Conservation (phyloP, 2,797 vertebrate genomes). For the Dendrocincla fuliginosa region DNA sequence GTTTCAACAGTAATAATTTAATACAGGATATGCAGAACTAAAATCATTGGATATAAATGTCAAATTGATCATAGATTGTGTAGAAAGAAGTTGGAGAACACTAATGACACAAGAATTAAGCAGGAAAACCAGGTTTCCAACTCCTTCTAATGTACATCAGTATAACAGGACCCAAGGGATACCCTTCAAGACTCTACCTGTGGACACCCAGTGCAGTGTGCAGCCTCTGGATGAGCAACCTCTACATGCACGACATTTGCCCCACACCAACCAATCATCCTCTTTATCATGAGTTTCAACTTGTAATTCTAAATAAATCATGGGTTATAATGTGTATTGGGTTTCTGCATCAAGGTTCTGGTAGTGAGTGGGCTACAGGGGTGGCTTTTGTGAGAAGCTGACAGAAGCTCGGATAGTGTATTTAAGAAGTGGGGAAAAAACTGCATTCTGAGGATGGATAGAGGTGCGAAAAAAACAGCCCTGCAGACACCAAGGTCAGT, state of each 20-base stretch:
- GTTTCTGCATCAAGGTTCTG: background rate
- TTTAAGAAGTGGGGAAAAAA: background rate
- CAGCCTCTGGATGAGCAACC: background rate
- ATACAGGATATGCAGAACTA: background rate
- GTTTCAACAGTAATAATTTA: background rate
- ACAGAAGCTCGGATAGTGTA: background rate
- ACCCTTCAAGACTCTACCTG: background rate
- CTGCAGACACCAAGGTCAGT: background rate
- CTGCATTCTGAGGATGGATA: background rate
- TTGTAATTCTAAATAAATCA: background rate
- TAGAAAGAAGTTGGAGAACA: background rate
- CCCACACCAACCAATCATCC: background rate
- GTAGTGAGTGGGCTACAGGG: background rate
- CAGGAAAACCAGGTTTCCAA: background rate
- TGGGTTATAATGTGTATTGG: background rate
- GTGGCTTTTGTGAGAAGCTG: background rate
- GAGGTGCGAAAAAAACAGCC: background rate
- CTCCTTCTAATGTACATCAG: background rate
- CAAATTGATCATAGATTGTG: background rate
- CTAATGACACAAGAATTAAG: background rate
- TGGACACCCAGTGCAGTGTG: background rate
- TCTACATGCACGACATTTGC: background rate
- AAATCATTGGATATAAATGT: background rate
- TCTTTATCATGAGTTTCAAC: background rate
- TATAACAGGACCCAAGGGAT: background rate